Conservation (phyloP, 1,140 invertebrate genomes). For the Solen grandis region DNA sequence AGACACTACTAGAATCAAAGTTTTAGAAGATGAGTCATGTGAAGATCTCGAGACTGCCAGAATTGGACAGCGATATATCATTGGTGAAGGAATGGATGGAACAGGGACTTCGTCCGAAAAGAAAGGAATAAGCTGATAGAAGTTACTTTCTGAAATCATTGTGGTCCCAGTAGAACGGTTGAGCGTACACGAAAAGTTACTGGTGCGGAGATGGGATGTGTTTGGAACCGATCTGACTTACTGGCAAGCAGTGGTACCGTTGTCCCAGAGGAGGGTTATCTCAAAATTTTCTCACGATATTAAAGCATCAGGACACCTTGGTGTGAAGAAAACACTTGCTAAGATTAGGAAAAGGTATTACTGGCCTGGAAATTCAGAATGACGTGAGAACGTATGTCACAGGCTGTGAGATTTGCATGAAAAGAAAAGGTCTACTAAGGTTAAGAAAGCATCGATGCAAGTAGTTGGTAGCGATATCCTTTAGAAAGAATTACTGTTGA, state of each 20-base stretch:
- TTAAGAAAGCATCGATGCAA: too few relatives aligned
- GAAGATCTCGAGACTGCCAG: background rate
- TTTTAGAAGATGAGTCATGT: background rate
- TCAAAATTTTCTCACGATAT: background rate
- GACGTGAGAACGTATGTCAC: too few relatives aligned
- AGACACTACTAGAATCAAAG: background rate
- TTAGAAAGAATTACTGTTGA: too few relatives aligned
- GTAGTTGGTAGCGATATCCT: background rate
- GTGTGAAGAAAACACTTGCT: too few relatives aligned
- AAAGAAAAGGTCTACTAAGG: too few relatives aligned
- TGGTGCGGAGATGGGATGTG: slow-evolving; percentile 7
- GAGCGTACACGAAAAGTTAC: slow-evolving; percentile 1
- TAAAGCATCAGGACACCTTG: too few relatives aligned
- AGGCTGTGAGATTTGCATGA: too few relatives aligned
- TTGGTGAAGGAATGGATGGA: background rate
- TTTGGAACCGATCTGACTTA: slow-evolving; percentile 15
- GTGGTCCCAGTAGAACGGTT: slow-evolving; percentile 14
- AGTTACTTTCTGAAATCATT: slow-evolving; percentile 6
- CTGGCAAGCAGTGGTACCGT: background rate
- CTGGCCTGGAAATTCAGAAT: slow-evolving; percentile 23
- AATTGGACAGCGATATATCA: background rate
- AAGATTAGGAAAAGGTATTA: slow-evolving; percentile 14
- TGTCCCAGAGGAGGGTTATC: background rate
- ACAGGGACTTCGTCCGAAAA: background rate
- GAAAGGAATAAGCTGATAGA: slow-evolving; percentile 1